A percentile compares a stretch with the other conserved stretches of the same genome.
Evolutionary conservation across 2,888 invertebrate genomes (phyloP).

Genomic region (Stenodema calcarata): DNA sequence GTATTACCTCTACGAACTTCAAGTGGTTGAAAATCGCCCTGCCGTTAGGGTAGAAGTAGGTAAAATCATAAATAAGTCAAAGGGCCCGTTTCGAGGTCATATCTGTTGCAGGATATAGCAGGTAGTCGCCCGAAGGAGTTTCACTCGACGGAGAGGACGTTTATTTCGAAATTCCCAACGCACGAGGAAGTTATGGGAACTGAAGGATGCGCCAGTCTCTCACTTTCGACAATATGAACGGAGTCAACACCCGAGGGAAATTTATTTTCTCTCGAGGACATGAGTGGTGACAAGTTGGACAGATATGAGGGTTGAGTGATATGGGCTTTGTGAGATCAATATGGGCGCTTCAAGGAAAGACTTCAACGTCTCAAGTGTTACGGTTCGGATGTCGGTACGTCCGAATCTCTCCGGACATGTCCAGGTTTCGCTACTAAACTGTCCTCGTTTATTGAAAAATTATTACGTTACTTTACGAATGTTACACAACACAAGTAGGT

Average conservation of each 20-base stretch:
- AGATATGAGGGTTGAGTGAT: too few species aligned
- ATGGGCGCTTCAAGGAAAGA: background rate
- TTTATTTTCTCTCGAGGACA: background rate
- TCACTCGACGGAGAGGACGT: background rate
- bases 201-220: too few species aligned
- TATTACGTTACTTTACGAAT: too few species aligned
- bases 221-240: too few species aligned
- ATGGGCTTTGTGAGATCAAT: too few species aligned
- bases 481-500: too few species aligned
- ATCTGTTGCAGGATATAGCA: background rate
- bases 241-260: too few species aligned
- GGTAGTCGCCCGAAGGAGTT: background rate
- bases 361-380: background rate
- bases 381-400: too few species aligned
- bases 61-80: conserved; percentile 27
- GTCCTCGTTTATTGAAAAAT: too few species aligned
- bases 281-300: background rate
- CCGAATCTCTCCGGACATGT: background rate
- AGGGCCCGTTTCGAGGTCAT: conserved; percentile 4
- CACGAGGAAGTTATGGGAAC: too few species aligned
- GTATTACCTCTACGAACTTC: background rate
- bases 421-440: too few species aligned
- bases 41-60: background rate
- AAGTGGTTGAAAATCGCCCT: background rate
- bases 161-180: too few species aligned